Conservation (phyloP, 2,797 vertebrate species). For the Tauraco hartlaubi region DNA sequence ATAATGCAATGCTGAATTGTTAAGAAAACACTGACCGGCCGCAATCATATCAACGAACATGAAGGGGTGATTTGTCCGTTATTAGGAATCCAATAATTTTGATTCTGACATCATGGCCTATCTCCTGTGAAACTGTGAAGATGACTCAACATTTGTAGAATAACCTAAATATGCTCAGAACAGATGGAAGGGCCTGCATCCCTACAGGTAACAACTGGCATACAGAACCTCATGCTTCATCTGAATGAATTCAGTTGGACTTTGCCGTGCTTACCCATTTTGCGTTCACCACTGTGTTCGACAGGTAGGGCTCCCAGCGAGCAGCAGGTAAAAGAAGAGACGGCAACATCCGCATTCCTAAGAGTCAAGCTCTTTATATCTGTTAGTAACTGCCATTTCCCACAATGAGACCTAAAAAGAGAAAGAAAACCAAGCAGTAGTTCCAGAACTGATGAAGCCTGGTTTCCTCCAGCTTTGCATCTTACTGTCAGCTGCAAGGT, state of each 20-base stretch:
- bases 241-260: neutral
- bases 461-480: neutral
- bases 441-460: neutral
- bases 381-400: neutral
- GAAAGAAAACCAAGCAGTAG: neutral
- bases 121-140: neutral
- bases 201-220: neutral
- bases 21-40: neutral
- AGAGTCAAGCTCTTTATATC: neutral
- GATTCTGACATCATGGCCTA: neutral
- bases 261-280: neutral
- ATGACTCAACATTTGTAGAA: neutral
- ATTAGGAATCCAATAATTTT: neutral
- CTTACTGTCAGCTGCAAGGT: neutral
- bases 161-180: neutral
- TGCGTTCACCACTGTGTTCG: neutral
- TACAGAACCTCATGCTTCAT: neutral
- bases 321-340: neutral
- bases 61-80: neutral
- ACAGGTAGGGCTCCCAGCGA: neutral
- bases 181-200: neutral
- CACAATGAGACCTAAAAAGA: neutral
- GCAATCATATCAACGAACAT: accelerated
- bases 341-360: neutral
- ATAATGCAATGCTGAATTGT: neutral